Conservation (phyloP, 2,113 vertebrate genomes). For the Alethe diademata region DNA sequence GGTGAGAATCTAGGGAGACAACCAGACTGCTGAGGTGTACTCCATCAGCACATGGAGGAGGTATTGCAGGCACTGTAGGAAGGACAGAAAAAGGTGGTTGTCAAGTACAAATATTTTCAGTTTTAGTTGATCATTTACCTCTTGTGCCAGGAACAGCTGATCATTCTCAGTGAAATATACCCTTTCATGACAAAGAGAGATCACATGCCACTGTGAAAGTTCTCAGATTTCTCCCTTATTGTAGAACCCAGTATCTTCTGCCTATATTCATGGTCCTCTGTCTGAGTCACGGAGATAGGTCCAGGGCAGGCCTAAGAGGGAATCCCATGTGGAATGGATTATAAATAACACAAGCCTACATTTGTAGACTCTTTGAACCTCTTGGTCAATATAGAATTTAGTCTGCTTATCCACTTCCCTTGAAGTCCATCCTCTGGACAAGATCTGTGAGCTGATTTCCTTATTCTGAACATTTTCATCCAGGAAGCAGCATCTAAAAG, state of each 20-base stretch:
- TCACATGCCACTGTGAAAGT: background rate
- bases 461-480: background rate
- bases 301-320: background rate
- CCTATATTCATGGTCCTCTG: background rate
- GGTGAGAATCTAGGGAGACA: background rate
- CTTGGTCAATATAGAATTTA: background rate
- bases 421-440: background rate
- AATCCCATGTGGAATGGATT: background rate
- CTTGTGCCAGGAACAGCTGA: background rate
- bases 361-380: background rate
- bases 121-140: background rate
- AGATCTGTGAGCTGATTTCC: background rate
- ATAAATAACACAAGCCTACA: background rate
- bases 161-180: background rate
- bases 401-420: background rate
- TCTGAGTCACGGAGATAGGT: background rate
- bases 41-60: background rate
- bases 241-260: background rate
- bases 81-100: background rate
- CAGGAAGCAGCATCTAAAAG: background rate
- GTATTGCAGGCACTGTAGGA: background rate
- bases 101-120: background rate
- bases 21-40: background rate
- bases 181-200: background rate
- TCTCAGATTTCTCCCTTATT: background rate